Evolutionary conservation across 1,140 invertebrate genomes (phyloP).

Genomic region (Macrobrachium rosenbergii): DNA sequence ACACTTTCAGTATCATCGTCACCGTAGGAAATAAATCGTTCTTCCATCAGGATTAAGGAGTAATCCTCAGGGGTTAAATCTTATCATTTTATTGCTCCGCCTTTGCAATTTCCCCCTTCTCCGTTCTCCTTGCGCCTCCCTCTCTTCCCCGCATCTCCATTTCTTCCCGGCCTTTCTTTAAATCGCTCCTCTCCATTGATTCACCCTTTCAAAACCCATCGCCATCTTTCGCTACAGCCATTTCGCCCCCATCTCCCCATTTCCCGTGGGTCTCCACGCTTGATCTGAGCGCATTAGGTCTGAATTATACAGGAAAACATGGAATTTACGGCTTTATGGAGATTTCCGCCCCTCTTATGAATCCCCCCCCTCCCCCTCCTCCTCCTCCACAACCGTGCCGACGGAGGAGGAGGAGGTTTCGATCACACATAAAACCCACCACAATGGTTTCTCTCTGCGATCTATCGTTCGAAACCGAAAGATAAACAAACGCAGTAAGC

Average conservation of each 20-base stretch:
- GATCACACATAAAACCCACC: too few species aligned
- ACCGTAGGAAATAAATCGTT: too few species aligned
- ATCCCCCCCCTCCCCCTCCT: neutral
- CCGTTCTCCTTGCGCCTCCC: neutral
- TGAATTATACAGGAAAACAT: conserved; percentile 63
- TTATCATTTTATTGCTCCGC: too few species aligned
- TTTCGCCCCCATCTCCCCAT: neutral
- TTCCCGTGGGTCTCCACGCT: conserved; percentile 40
- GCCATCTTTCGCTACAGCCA: neutral
- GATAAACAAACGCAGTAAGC: too few species aligned
- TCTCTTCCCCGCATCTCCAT: neutral
- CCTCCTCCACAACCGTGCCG: neutral
- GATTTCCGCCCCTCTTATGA: conserved; percentile 51
- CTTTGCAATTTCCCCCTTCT: too few species aligned
- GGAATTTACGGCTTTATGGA: conserved; percentile 61
- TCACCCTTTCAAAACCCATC: neutral
- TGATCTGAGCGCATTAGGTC: conserved; percentile 60
- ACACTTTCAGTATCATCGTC: too few species aligned
- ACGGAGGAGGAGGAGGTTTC: too few species aligned
- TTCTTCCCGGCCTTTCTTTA: neutral
- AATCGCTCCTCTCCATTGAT: neutral
- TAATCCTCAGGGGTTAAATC: too few species aligned
- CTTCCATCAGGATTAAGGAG: too few species aligned
- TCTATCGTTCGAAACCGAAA: too few species aligned
- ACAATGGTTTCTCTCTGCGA: too few species aligned